These are phyloP conservation scores for Otocyon megalotis DNA, from an alignment of 2,113 vertebrate species.

Conservation along the genomic window DNA sequence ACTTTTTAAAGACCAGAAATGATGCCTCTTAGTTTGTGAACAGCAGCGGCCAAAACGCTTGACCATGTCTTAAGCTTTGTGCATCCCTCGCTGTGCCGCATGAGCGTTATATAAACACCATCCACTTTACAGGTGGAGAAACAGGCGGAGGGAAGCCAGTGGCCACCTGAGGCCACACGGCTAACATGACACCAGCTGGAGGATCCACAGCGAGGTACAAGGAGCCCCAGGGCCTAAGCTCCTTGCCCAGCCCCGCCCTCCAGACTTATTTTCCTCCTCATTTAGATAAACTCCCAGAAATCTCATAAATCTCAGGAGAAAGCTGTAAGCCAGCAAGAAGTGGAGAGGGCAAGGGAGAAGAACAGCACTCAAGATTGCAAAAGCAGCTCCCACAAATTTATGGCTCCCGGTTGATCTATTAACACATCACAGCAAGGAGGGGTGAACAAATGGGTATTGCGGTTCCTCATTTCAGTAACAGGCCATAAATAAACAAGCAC, in stretches of 20 bases:
- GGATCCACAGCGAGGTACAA: rapidly evolving
- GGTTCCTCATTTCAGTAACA: not conserved
- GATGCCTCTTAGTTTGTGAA: rapidly evolving
- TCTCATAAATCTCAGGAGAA: not conserved
- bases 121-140: not conserved
- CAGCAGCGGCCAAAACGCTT: not conserved
- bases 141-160: not conserved
- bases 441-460: not conserved
- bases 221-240: not conserved
- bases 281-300: not conserved
- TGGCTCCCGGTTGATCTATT: constrained; percentile 20
- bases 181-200: not conserved
- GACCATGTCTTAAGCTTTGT: rapidly evolving
- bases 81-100: rapidly evolving
- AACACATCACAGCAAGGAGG: not conserved
- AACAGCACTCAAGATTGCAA: not conserved
- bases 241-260: not conserved
- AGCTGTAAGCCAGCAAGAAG: not conserved
- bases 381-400: not conserved
- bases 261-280: not conserved
- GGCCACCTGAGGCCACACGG: not conserved
- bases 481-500: constrained; percentile 34
- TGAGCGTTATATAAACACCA: rapidly evolving
- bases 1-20: not conserved
- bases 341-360: not conserved